Base-by-base conservation (phyloP, 1,140 invertebrate species). In the Scylla paramamosain region DNA sequence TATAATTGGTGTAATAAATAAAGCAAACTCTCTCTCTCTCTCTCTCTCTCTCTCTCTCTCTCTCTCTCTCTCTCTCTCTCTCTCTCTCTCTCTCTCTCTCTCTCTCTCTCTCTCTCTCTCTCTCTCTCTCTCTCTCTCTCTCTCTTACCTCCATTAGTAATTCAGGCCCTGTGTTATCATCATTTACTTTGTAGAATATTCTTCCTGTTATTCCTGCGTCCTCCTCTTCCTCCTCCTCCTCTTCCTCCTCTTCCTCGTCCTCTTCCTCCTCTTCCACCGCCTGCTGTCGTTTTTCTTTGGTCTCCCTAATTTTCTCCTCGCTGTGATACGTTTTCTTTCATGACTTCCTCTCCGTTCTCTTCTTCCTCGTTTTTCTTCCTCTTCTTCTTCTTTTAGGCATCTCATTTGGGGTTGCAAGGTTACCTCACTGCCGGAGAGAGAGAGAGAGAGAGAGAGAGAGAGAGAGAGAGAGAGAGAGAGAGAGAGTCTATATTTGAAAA, bases 81-180 rank as follows among this genome's bases (percentile, higher is more conserved):
- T 77, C 67, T 77, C 67, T 77, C 88, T 39, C 29, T 46, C 39
- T 48, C 39, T 46, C 88, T 90, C 39, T 46, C 88, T 90, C 88
- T 48, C 88, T 46, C 39, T 90, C 39, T 90, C 39, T 48, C 88
- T 90, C 39, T 46, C 39, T 48, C 88, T 90, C 88, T 90, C 88
- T 90, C 88, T 90, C 88, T 90, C 88, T 90, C 88, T 90, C 88
- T 90, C 88, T 90, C 88, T 88, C 87, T 88, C 29, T 88, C 87
- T 88, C 29, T 39, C 87, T 88, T 2, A 32, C 87, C 32, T 88
- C 32, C 46, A 88, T 88, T 6, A 45, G 46, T 7, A 88, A 7
- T 25, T 39, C 32, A 7, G 46, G 20, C 6, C 29, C 25, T 6
- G 39, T 4, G 31, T 88, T 45, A 25, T 45, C 46, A 45, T 45